Base-by-base conservation (phyloP, 2,888 invertebrate species). In the Adelognathus sp. region DNA sequence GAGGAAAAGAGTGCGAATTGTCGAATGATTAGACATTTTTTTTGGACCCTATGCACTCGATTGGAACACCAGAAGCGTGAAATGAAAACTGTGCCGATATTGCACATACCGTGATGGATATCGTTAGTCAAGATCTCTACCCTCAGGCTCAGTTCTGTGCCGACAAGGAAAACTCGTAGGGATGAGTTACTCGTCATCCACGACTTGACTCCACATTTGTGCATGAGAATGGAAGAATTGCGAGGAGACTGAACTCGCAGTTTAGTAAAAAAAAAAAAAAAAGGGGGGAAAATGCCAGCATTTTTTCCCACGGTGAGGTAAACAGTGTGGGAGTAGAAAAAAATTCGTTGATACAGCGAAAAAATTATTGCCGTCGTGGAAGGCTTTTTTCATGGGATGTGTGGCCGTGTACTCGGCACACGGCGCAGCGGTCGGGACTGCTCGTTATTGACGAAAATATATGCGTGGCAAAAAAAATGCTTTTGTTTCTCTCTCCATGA, bases 231-330 rank as follows among this genome's bases (percentile, higher is more conserved):
- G 29, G 24, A 16, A 72, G 63, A 31, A 52, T 60, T 29, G 54
- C 14, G 54, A 54, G 29, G 16, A 4, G 21, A 11, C 11, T 21
- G 50, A n/a, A 50, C 9, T 36, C 21, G 18, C 44, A 18, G 39
- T 14, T 52, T 64, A 3, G 27, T 60, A 6, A 27, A 61, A 14
- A 56, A 46, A 29, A 41, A 6, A 27, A 61, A 14, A 56, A 46
- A 29, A 41, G 39, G 46, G 63, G 31, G 33, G 71, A 69, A 72
- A 79, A 67, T 54, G 50, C 79, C 79, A 3, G 79, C 75, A 79
- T n/a, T 75, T 72, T 64, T 41, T 24, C 61, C 56, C 69, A 41
- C 46, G 14, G 31, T 11, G 66, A 11, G 6, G 6, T 4, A 9
- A 33, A 11, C 6, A 31, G 58, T 21, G 18, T 7, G 41, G 27